Evolutionary conservation across 1,140 invertebrate genomes (phyloP).

Genomic region (Pentalonia nigronervosa): DNA sequence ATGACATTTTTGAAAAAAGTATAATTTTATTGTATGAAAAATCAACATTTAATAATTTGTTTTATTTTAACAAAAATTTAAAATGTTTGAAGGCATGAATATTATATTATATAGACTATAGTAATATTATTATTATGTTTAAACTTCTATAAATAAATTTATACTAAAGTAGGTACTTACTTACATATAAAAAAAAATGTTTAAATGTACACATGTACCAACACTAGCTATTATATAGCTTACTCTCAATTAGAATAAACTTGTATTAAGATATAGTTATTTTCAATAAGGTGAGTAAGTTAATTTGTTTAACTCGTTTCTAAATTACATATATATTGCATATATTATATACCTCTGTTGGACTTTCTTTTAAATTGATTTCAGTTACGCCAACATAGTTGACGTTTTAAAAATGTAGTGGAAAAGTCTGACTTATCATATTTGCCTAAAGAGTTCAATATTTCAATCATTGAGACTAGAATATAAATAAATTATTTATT

Average conservation of each 20-base stretch:
- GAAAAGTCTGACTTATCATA: background rate
- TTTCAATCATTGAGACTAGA: background rate
- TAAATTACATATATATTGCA: background rate
- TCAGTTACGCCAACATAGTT: background rate
- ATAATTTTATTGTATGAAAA: no score
- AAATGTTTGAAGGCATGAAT: no score
- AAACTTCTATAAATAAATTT: background rate
- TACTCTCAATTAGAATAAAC: no score
- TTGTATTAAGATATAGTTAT: no score
- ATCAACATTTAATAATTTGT: background rate
- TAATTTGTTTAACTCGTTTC: background rate
- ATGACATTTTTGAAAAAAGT: no score
- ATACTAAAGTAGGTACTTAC: background rate
- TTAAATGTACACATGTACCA: no score
- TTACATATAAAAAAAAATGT: no score
- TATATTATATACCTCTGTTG: background rate
- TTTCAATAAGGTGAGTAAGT: no score
- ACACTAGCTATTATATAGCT: no score
- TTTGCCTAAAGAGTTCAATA: background rate
- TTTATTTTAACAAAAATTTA: background rate
- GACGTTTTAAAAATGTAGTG: background rate
- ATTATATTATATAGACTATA: no score
- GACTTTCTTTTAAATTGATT: background rate
- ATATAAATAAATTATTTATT: background rate
- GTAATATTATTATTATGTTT: background rate